Percentiles rank a stretch among this genome's conserved stretches.
Evolutionary conservation across 2,888 invertebrate genomes (phyloP).

Genomic region (Volucella inflata): DNA sequence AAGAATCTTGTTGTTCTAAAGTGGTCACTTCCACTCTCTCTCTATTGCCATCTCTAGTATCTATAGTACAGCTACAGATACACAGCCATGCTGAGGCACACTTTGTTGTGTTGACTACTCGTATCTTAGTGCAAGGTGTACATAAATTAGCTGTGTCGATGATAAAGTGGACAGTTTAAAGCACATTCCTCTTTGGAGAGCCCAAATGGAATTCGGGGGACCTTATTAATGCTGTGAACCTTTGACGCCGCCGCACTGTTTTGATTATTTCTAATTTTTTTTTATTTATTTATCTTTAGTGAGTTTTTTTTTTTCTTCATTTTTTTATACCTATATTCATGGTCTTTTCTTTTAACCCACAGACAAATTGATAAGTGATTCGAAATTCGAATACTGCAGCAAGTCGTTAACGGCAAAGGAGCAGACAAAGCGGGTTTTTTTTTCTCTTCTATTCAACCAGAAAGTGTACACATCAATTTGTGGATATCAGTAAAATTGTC

Average conservation of each 20-base stretch:
- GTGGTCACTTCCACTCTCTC: constrained; percentile 67
- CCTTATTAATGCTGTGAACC: constrained; percentile 53
- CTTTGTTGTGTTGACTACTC: constrained; percentile 45
- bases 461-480: constrained; percentile 66
- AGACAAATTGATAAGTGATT: constrained; percentile 74
- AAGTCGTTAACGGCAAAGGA: constrained; percentile 27
- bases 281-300: constrained; percentile 51
- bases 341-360: constrained; percentile 36
- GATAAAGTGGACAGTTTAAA: constrained; percentile 72
- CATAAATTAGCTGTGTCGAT: constrained; percentile 72
- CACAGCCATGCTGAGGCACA: constrained; percentile 38
- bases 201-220: constrained; percentile 62
- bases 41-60: no score
- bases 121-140: constrained; percentile 60
- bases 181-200: constrained; percentile 55
- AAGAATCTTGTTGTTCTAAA: constrained; percentile 53
- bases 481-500: constrained; percentile 50
- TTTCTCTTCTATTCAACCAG: constrained; percentile 28
- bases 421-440: constrained; percentile 58
- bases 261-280: constrained; percentile 65
- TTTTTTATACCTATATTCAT: not conserved
- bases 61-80: no score
- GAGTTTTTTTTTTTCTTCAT: constrained; percentile 1
- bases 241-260: constrained; percentile 73
- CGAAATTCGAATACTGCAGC: constrained; percentile 10